A percentile compares a stretch with the other conserved stretches of the same genome.
Conservation (phyloP, 2,888 invertebrate species). For the Eulithis testata region DNA sequence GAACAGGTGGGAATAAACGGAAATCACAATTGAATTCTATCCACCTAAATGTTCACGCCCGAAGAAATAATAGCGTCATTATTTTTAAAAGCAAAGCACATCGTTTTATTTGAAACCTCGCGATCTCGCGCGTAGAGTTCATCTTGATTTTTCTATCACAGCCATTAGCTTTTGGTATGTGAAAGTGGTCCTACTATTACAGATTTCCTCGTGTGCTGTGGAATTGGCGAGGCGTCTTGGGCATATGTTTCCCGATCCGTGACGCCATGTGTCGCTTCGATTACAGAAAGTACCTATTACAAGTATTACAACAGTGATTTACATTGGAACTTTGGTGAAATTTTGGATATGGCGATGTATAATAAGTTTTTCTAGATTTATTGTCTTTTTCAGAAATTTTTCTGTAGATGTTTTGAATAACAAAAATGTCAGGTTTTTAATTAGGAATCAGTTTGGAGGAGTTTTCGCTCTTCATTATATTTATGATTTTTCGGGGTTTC, state of each 20-base stretch:
- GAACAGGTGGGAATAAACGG: no score
- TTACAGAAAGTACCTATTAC: conserved; percentile 56
- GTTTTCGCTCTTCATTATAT: no score
- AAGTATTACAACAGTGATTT: conserved; percentile 46
- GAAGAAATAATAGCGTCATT: no score
- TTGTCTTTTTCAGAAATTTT: not conserved
- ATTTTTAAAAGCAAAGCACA: no score
- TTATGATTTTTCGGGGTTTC: no score
- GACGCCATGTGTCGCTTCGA: conserved; percentile 61
- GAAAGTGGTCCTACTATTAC: not conserved
- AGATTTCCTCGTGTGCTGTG: conserved; percentile 17
- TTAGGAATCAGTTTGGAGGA: no score
- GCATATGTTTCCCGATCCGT: conserved; percentile 58
- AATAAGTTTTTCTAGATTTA: conserved; percentile 8
- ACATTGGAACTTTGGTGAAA: conserved; percentile 45
- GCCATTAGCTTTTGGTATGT: no score
- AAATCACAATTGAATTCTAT: no score
- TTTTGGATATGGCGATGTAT: conserved; percentile 15
- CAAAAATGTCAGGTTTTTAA: not conserved
- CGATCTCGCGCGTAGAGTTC: no score
- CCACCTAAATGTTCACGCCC: no score
- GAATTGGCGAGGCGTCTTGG: conserved; percentile 43
- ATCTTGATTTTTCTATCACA: no score
- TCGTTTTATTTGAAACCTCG: no score
- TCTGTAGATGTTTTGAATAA: not conserved